A percentile compares a stretch with the other conserved stretches of the same genome.
phyloP scores from a whole-genome alignment of 2,113 vertebrate species.

The Hippocampus zosterae region DNA sequence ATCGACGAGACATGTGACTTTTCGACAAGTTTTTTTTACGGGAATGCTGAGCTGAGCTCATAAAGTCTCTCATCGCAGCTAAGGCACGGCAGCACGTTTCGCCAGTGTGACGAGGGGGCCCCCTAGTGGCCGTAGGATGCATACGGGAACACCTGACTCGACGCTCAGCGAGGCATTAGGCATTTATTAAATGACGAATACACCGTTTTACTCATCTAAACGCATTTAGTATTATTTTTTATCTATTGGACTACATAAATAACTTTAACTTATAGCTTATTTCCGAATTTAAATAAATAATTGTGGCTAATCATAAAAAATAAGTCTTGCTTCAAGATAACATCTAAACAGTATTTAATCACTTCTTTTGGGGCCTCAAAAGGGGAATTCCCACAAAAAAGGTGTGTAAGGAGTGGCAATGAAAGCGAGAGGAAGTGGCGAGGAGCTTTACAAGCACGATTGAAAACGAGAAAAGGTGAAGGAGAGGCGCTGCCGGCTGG shows the following conservation, averaged over 20 bases:
- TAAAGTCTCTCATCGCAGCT: neutral
- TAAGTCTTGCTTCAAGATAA: neutral
- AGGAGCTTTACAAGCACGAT: constrained; percentile 67
- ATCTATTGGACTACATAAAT: too few relatives aligned
- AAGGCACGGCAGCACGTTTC: too few relatives aligned
- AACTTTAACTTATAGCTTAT: too few relatives aligned
- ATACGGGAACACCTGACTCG: neutral
- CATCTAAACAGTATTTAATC: neutral
- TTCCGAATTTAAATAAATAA: neutral
- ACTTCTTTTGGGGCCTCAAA: constrained; percentile 37
- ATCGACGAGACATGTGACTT: neutral
- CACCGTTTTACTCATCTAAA: too few relatives aligned
- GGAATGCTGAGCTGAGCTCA: neutral
- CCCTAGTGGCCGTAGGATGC: neutral
- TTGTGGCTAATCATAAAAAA: too few relatives aligned
- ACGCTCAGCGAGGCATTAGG: neutral
- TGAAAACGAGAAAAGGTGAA: constrained; percentile 71
- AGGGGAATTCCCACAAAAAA: constrained; percentile 33
- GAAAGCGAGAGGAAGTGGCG: constrained; percentile 71
- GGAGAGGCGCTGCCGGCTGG: constrained; percentile 58
- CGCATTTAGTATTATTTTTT: too few relatives aligned
- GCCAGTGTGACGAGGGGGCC: neutral
- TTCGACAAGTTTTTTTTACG: neutral
- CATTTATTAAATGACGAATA: too few relatives aligned
- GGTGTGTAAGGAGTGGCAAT: constrained; percentile 42